Base-by-base conservation (phyloP, 2,113 vertebrate species). In the Chroicocephalus ridibundus region DNA sequence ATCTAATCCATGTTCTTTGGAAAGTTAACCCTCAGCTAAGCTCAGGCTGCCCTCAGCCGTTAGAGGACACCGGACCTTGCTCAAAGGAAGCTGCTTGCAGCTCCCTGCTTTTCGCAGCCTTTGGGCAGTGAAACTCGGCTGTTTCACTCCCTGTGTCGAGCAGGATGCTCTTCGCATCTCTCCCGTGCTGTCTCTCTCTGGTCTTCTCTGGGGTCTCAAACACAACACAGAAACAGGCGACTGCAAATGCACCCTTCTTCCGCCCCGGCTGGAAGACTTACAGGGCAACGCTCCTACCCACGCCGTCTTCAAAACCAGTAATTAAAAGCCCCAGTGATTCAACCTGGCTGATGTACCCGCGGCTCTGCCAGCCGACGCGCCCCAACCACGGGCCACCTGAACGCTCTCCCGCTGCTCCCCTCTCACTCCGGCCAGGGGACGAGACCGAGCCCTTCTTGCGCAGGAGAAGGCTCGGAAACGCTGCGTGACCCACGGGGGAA, bases 141-240 rank as follows among this genome's bases (percentile, higher is more conserved):
- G 24, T 20, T 66, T 13, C 52, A 0, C 16, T 47, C 47, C 16
- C 27, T 0, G 44, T 0, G 20, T 4, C 7, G 4, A 46, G 15
- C 0, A 34, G 51, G 76, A 32, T 51, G 91, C 55, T 75, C 25
- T n/a, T 9, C 8, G 1, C 54, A 19, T 6, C 52, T 21, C 55
- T 20, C 54, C 82, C 6, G 2, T 0, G 29, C 83, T 18, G 46
- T 31, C 55, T 1, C 76, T 21, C 38, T 42, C 42, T 13, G 42
- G 7, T 13, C 54, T 42, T 5, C 60, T 11, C n/a, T 16, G 4
- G 40, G 42, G 18, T 15, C n/a, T 29, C 34, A 7, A 11, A 66
- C 34, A 5, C 0, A 24, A 3, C 62, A 16, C 9, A 1, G 46
- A 65, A 21, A 44, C 40, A 7, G 0, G 4, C 17, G 4, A 68